Evolutionary conservation across 1,140 invertebrate species (phyloP).

Genomic region (Yoshiicerus persimilis): DNA sequence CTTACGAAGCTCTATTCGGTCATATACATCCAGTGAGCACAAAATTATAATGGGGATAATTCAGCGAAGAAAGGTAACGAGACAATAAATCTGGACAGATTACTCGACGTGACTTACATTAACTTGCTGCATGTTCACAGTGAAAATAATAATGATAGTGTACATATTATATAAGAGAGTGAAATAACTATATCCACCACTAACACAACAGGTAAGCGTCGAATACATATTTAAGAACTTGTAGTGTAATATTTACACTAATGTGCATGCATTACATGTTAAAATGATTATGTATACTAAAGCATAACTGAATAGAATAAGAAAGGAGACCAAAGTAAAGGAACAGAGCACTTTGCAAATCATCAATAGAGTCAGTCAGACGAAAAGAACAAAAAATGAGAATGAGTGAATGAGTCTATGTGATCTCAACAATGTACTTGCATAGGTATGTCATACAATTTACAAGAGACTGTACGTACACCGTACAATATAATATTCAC

Average conservation of each 20-base stretch:
- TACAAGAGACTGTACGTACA: background rate
- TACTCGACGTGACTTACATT: background rate
- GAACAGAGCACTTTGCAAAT: constrained; percentile 1
- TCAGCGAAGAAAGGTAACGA: background rate
- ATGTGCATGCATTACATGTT: background rate
- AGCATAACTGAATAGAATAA: too few relatives aligned
- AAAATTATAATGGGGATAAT: too few relatives aligned
- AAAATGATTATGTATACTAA: background rate
- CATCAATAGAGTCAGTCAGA: background rate
- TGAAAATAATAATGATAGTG: background rate
- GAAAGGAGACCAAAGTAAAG: background rate
- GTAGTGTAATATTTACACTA: background rate
- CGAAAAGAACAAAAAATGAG: background rate
- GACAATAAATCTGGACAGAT: background rate
- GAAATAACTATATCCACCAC: background rate
- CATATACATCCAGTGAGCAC: too few relatives aligned
- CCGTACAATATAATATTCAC: too few relatives aligned
- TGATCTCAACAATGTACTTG: background rate
- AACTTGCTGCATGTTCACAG: background rate
- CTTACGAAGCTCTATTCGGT: too few relatives aligned
- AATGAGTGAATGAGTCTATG: background rate
- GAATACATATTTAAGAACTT: too few relatives aligned
- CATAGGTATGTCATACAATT: background rate
- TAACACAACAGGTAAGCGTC: too few relatives aligned
- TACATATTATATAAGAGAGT: background rate